Conservation (phyloP, 2,888 invertebrate genomes). For the Melolontha melolontha region DNA sequence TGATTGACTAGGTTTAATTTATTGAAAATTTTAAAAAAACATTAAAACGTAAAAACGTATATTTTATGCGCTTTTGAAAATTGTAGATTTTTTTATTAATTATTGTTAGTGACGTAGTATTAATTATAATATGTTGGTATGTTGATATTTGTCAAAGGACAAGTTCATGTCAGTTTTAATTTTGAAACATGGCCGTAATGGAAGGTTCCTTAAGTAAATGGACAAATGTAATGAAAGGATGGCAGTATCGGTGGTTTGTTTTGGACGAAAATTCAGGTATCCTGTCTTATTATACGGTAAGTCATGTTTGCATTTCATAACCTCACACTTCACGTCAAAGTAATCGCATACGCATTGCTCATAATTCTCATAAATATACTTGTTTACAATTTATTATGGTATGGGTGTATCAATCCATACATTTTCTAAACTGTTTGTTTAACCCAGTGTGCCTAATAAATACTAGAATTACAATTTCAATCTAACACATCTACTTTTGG, state of each 20-base stretch:
- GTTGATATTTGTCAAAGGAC: slow-evolving; percentile 38
- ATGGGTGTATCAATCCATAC: slow-evolving; percentile 38
- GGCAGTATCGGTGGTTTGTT: slow-evolving; percentile 99
- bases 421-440: slow-evolving; percentile 4
- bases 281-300: slow-evolving; percentile 97
- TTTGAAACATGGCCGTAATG: slow-evolving; percentile 73
- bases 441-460: background rate
- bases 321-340: slow-evolving; percentile 31
- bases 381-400: slow-evolving; percentile 38
- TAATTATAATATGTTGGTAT: slow-evolving; percentile 11
- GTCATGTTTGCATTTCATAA: slow-evolving; percentile 56
- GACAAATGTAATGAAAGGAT: slow-evolving; percentile 98
- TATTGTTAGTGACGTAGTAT: background rate
- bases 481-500: no score
- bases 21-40: no score
- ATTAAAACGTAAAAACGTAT: no score
- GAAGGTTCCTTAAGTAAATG: slow-evolving; percentile 96
- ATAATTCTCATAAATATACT: background rate
- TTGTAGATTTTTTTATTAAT: no score
- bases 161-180: slow-evolving; percentile 49
- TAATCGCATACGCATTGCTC: slow-evolving; percentile 11
- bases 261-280: slow-evolving; percentile 96
- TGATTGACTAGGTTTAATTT: no score
- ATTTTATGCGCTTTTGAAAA: no score
- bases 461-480: slow-evolving; percentile 6